A percentile compares a stretch with the other conserved stretches of the same genome.
Conservation (phyloP, 2,113 vertebrate species). For the Thomomys bottae region DNA sequence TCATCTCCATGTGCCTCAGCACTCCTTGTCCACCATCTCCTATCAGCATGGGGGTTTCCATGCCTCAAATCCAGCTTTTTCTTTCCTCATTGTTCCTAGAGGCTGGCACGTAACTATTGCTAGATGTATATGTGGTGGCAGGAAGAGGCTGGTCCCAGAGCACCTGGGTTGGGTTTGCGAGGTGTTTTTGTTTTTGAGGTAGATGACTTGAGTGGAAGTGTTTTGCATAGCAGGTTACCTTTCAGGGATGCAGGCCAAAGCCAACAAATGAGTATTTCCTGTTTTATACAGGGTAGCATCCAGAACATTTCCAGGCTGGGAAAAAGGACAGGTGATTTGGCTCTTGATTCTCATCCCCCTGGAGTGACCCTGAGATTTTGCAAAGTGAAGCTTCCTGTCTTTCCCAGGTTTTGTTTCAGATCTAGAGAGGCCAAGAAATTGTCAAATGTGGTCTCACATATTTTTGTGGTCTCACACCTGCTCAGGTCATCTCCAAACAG, state of each 20-base stretch:
- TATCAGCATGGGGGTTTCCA: conserved; percentile 47
- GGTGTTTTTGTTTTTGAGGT: conserved; percentile 32
- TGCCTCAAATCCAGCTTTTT: conserved; percentile 37
- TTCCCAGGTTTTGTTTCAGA: neutral
- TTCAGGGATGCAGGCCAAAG: neutral
- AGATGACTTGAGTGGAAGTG: neutral
- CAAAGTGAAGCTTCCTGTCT: conserved; percentile 43
- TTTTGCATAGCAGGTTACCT: neutral
- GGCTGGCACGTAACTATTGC: conserved; percentile 11
- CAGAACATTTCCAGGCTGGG: neutral
- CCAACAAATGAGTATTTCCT: neutral
- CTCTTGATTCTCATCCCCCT: neutral
- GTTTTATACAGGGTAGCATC: neutral
- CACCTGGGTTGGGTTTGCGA: conserved; percentile 32
- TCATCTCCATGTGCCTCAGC: conserved; percentile 63
- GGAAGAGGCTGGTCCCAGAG: neutral
- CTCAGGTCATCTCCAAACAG: conserved; percentile 87
- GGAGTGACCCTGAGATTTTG: neutral
- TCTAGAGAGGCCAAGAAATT: neutral
- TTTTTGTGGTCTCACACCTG: too few relatives aligned
- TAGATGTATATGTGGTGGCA: neutral
- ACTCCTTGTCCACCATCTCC: conserved; percentile 45
- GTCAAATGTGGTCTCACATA: conserved; percentile 48
- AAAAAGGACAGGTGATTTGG: neutral
- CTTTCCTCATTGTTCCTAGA: conserved; percentile 31